Percentiles rank a stretch among this genome's conserved stretches.
Evolutionary conservation across 2,797 vertebrate species (phyloP).

Genomic region (Thaleichthys pacificus): DNA sequence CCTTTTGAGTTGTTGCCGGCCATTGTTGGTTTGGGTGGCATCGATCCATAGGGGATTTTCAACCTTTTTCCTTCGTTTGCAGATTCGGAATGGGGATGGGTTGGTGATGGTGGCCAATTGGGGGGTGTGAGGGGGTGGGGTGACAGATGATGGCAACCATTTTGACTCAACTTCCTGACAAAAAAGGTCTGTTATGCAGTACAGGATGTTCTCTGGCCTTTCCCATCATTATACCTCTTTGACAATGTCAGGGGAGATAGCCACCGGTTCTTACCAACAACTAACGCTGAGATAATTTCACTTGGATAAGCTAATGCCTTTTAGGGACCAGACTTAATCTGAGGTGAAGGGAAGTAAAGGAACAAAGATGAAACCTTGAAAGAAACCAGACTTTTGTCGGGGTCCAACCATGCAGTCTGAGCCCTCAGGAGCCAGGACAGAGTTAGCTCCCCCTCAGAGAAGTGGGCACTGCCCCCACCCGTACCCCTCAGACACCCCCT

Average conservation of each 20-base stretch:
- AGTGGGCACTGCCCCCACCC: constrained; percentile 28
- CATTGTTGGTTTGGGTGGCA: background rate
- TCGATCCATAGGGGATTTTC: constrained; percentile 1
- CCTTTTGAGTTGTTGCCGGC: background rate
- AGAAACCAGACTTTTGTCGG: background rate
- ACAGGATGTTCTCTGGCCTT: background rate
- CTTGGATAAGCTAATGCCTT: background rate
- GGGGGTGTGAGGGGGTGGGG: background rate
- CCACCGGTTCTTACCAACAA: background rate
- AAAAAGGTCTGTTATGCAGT: background rate
- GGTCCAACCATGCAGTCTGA: background rate
- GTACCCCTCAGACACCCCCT: constrained; percentile 23
- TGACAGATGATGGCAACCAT: background rate
- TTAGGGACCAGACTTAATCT: background rate
- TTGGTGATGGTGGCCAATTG: background rate
- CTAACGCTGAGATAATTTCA: background rate
- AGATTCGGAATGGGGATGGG: background rate
- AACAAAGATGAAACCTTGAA: background rate
- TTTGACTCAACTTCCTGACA: background rate
- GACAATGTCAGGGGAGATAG: background rate
- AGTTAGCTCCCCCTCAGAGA: background rate
- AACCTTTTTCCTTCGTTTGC: background rate
- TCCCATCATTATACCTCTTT: background rate
- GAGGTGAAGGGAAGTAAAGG: background rate
- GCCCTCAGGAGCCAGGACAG: background rate